A percentile compares a stretch with the other conserved stretches of the same genome.
Evolutionary conservation across 2,888 invertebrate species (phyloP).

Genomic region (Eurytoma californica): DNA sequence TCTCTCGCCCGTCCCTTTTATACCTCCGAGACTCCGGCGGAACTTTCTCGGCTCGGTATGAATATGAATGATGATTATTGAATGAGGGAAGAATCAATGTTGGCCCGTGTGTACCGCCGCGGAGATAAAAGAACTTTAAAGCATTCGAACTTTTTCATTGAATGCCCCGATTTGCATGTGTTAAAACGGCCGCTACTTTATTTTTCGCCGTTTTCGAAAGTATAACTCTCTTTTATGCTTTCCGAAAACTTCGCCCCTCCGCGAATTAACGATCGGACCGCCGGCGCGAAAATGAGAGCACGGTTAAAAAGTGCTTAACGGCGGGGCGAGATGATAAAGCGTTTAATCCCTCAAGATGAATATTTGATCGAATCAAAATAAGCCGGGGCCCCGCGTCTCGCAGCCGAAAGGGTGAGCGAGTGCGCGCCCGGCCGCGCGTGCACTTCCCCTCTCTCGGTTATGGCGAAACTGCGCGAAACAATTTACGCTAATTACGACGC

Average conservation of each 20-base stretch:
- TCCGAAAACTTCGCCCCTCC: too few relatives aligned
- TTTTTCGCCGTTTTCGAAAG: too few relatives aligned
- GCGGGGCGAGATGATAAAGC: conserved; percentile 17
- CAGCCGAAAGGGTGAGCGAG: conserved; percentile 16
- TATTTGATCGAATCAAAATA: conserved; percentile 38
- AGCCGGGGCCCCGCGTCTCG: neutral
- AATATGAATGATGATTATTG: conserved; percentile 58
- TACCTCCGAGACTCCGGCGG: conserved; percentile 37
- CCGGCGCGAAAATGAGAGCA: too few relatives aligned
- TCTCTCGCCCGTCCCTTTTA: conserved; percentile 26
- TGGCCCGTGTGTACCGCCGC: conserved; percentile 24
- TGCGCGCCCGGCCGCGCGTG: too few relatives aligned
- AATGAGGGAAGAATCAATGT: conserved; percentile 54
- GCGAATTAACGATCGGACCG: too few relatives aligned
- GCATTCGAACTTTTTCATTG: neutral
- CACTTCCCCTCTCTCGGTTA: neutral
- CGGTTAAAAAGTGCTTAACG: conserved; percentile 1
- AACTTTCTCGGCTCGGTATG: conserved; percentile 34
- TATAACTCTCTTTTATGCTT: too few relatives aligned
- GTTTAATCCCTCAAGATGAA: conserved; percentile 18
- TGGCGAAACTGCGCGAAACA: conserved; percentile 65
- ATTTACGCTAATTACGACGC: conserved; percentile 73
- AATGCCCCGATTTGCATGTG: conserved; percentile 14
- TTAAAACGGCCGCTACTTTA: neutral
- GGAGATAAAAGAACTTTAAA: conserved; percentile 39